Evolutionary conservation across 2,888 invertebrate genomes (phyloP), one percentile per base, ranked within the genome.

Genomic region (Phengaris arion): DNA sequence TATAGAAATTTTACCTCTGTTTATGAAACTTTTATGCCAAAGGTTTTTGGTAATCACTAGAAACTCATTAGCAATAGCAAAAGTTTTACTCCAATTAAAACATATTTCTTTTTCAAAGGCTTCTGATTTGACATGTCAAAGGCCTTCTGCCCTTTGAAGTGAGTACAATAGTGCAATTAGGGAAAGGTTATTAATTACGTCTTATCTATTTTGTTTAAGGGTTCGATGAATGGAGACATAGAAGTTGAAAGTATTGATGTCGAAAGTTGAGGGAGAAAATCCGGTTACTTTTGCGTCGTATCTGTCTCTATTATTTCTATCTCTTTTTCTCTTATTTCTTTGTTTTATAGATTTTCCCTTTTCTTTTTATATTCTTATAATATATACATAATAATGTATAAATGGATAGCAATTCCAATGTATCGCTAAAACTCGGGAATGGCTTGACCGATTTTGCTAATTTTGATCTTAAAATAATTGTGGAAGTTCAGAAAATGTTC

Each of bases 21-120:
- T 54, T 12, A 13, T 12, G 2, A 12, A 1, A 54, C 54, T 54
- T 54, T 55, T 55, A n/a, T 9, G 55, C 55, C 55, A 13, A 55
- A 13, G n/a, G 6, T 5, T 5, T 6, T 12, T 10, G 54, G 54
- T 12, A 9, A 13, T 8, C 4, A 9, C 1, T 9, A 22, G 10
- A 22, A 9, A 10, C 7, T 48, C 7, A 5, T 0, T 59, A 4
- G 9, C 35, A 35, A 6, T 12, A 64, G 35, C 35, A 2, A 64
- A 59, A 59, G 22, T 59, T 64, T 64, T 64, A 64, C 15, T 64
- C 64, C 45, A 64, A 64, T 64, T 64, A 64, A 64, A 64, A 10
- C 35, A 64, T 64, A 59, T 59, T 59, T 10, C 59, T 59, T 9
- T 22, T 22, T 35, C 64, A 45, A 45, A 64, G 64, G 64, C 64